Conservation (phyloP, 2,113 vertebrate species). For the Carollia perspicillata region DNA sequence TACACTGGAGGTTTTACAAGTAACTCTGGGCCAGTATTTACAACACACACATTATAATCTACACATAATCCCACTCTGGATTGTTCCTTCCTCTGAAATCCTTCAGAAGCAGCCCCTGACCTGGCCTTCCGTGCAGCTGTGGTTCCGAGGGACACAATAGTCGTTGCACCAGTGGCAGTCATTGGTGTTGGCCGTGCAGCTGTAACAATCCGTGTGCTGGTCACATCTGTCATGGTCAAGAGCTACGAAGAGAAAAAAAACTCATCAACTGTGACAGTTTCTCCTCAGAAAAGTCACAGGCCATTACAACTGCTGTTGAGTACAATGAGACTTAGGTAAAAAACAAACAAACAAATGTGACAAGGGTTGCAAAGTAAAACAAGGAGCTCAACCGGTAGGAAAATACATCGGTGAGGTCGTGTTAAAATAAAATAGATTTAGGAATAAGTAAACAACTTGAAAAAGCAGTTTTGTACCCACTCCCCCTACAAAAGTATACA, state of each 20-base stretch:
- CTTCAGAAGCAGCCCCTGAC: constrained; percentile 75
- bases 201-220: constrained; percentile 97
- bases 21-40: not conserved
- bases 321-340: not conserved
- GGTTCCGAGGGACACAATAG: constrained; percentile 89
- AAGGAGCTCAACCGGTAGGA: constrained; percentile 1
- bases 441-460: not conserved
- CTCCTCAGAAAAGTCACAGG: not conserved
- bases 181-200: constrained; percentile 96
- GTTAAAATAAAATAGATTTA: constrained; percentile 6
- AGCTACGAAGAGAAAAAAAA: constrained; percentile 81
- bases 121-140: constrained; percentile 91
- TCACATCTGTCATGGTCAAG: constrained; percentile 92
- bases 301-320: not conserved
- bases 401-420: not conserved
- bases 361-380: not conserved
- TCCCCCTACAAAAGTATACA: not conserved
- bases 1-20: not conserved
- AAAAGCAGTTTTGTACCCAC: not conserved
- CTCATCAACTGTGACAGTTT: not conserved
- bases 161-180: constrained; percentile 94
- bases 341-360: not conserved
- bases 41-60: not conserved
- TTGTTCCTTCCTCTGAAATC: not conserved
- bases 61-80: not conserved